A percentile compares a stretch with the other conserved stretches of the same genome.
Evolutionary conservation across 1,140 invertebrate genomes (phyloP).

Genomic region (Hypothenemus hampei): DNA sequence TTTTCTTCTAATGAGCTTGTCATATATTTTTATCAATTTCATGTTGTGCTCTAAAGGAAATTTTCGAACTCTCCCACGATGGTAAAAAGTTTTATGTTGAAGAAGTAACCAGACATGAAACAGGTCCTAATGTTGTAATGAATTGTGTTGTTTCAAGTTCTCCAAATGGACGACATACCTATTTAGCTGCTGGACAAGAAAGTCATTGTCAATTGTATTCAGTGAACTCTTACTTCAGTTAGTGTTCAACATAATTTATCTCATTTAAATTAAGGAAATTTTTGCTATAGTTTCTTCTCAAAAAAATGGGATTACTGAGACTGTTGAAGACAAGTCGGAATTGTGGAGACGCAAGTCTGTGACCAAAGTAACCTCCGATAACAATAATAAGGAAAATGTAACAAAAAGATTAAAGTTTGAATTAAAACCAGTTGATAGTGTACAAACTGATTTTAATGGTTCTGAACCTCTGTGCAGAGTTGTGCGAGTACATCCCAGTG

Average conservation of each 20-base stretch:
- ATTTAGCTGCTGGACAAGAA: conserved; percentile 86
- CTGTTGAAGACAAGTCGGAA: conserved; percentile 42
- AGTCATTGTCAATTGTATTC: conserved; percentile 86
- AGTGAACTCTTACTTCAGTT: conserved; percentile 65
- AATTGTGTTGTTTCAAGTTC: conserved; percentile 67
- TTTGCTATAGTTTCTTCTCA: neutral
- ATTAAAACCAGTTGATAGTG: conserved; percentile 67
- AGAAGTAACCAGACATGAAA: conserved; percentile 83
- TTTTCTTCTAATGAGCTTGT: conserved; percentile 12
- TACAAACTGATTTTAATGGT: conserved; percentile 74
- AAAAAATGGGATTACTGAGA: neutral
- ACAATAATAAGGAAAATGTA: conserved; percentile 50
- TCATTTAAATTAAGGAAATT: neutral
- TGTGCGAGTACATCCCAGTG: conserved; percentile 70
- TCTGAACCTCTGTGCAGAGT: conserved; percentile 81
- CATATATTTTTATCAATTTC: conserved; percentile 7
- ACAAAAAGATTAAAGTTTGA: conserved; percentile 64
- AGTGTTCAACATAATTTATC: conserved; percentile 4
- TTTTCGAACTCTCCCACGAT: conserved; percentile 83
- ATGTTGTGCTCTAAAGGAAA: conserved; percentile 60
- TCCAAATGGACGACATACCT: conserved; percentile 60
- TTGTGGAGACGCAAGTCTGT: conserved; percentile 46
- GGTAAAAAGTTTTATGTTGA: conserved; percentile 74
- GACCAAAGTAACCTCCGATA: conserved; percentile 42
- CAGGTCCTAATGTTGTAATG: conserved; percentile 86